phyloP scores from a whole-genome alignment of 2,113 vertebrate species.

The Empidonax traillii region DNA sequence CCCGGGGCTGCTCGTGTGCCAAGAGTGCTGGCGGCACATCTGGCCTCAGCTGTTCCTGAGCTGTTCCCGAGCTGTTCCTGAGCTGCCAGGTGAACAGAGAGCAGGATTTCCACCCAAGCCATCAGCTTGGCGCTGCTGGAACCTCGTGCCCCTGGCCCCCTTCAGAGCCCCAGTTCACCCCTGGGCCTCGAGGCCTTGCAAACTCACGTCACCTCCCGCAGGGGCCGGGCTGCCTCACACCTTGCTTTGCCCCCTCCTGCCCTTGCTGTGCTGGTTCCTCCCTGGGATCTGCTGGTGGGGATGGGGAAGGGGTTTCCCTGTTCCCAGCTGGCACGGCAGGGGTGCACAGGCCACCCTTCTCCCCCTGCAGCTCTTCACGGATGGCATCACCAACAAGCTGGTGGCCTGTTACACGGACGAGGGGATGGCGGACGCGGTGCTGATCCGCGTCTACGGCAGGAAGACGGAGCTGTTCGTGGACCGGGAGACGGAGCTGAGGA shows the following conservation, averaged over 20 bases:
- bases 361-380: constrained; percentile 85
- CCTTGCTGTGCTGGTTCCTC: background rate
- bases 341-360: fast-evolving
- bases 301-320: fast-evolving
- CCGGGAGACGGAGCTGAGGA: constrained; percentile 92
- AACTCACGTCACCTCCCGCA: fast-evolving
- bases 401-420: constrained; percentile 91
- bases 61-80: background rate
- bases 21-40: background rate
- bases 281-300: background rate
- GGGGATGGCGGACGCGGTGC: constrained; percentile 84
- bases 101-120: background rate
- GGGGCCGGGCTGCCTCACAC: fast-evolving
- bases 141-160: background rate
- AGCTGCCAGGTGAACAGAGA: background rate
- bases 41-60: background rate
- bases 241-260: fast-evolving
- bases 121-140: background rate
- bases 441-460: constrained; percentile 93
- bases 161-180: background rate
- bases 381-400: constrained; percentile 97
- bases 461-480: constrained; percentile 94
- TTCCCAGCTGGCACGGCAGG: background rate
- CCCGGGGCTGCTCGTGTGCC: background rate
- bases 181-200: background rate